These are phyloP conservation scores for Lepidurus apus DNA, from an alignment of 1,140 invertebrate genomes.

Conservation along the genomic window DNA sequence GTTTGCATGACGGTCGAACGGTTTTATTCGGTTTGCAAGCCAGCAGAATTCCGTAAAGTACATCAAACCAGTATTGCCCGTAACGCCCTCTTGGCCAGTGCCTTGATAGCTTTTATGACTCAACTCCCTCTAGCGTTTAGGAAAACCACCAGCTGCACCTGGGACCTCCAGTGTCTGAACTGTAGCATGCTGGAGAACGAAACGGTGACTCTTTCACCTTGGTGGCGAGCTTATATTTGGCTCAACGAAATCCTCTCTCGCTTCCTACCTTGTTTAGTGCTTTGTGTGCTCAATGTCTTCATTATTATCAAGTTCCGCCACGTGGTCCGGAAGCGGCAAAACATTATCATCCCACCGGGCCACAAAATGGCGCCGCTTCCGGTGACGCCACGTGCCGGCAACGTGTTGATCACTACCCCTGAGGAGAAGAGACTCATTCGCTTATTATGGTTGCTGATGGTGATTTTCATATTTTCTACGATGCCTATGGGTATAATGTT, in stretches of 20 bases:
- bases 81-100: slow-evolving; percentile 23
- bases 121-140: slow-evolving; percentile 7
- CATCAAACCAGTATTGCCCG: slow-evolving; percentile 23
- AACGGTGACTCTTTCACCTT: background rate
- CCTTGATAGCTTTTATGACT: background rate
- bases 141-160: background rate
- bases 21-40: slow-evolving; percentile 26
- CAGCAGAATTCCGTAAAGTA: slow-evolving; percentile 26
- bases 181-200: background rate
- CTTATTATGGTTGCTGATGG: slow-evolving; percentile 7
- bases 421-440: slow-evolving; percentile 16
- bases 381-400: background rate
- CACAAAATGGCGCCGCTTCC: background rate
- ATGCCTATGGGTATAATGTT: slow-evolving; percentile 7
- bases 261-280: slow-evolving; percentile 24
- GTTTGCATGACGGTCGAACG: slow-evolving; percentile 32
- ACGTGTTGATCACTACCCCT: background rate
- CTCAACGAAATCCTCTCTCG: slow-evolving; percentile 22
- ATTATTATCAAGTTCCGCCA: slow-evolving; percentile 18
- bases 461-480: slow-evolving; percentile 27
- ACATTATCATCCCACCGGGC: background rate
- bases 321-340: slow-evolving; percentile 21
- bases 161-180: background rate
- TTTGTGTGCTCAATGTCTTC: slow-evolving; percentile 24
- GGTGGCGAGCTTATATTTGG: slow-evolving; percentile 25